Percentiles rank a stretch among this genome's conserved stretches.
These are phyloP conservation scores for Diprion similis DNA, from an alignment of 1,140 invertebrate genomes.

Conservation along the genomic window DNA sequence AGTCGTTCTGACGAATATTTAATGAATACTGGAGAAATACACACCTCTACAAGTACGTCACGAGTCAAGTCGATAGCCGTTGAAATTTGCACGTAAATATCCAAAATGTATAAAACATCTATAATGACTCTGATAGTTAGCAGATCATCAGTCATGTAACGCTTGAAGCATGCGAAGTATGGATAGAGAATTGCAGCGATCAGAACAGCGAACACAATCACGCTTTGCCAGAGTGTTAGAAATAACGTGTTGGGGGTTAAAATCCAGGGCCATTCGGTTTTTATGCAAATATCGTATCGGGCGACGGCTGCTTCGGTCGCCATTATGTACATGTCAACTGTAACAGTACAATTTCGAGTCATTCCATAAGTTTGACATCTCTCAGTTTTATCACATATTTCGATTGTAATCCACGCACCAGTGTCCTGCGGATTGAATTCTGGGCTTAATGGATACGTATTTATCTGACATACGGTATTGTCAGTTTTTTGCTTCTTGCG, in stretches of 20 bases:
- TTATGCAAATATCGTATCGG: neutral
- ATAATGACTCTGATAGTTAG: neutral
- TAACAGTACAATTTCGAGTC: neutral
- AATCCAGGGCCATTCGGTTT: neutral
- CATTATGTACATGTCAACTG: neutral
- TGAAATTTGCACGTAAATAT: slow-evolving; percentile 2
- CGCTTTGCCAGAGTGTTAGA: neutral
- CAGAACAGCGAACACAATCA: neutral
- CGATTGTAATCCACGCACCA: neutral
- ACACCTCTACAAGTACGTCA: slow-evolving; percentile 4
- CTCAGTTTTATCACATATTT: no score
- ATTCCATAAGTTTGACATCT: no score
- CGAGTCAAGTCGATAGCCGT: neutral
- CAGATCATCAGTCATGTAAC: neutral
- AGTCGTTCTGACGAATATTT: no score
- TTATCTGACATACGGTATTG: neutral
- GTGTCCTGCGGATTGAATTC: neutral
- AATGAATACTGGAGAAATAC: neutral
- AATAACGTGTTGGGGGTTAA: neutral
- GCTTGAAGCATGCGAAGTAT: slow-evolving; percentile 3
- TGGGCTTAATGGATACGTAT: neutral
- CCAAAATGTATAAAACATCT: neutral
- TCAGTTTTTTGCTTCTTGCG: neutral
- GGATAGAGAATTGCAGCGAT: neutral
- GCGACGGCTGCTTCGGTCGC: slow-evolving; percentile 1